A percentile compares a stretch with the other conserved stretches of the same genome.
Evolutionary conservation across 2,113 vertebrate genomes (phyloP).

Genomic region (Sceloporus tristichus): DNA sequence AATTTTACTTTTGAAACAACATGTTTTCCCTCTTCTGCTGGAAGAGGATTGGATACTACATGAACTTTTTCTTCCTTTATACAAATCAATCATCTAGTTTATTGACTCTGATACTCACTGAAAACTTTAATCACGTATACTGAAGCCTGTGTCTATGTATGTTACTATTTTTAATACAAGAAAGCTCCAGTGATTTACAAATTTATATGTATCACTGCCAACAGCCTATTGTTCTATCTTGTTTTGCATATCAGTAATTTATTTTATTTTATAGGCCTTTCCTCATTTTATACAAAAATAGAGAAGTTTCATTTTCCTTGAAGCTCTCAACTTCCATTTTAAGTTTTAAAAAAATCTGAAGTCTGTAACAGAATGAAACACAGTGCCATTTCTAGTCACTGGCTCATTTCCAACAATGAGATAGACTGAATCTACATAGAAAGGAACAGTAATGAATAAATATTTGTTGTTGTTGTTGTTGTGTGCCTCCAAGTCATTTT

Average conservation of each 20-base stretch:
- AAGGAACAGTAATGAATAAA: background rate
- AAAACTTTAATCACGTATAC: background rate
- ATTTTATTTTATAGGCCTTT: background rate
- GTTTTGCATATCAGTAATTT: background rate
- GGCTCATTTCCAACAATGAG: background rate
- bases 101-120: background rate
- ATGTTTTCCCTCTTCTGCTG: too few species aligned
- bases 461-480: too few species aligned
- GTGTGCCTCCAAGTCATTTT: too few species aligned
- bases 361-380: background rate
- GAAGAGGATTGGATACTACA: too few species aligned
- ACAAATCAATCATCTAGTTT: background rate
- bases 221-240: background rate
- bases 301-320: background rate
- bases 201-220: slow-evolving; percentile 23
- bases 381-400: background rate
- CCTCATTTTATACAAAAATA: background rate
- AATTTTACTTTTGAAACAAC: too few species aligned
- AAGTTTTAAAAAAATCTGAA: background rate
- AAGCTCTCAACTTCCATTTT: background rate
- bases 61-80: background rate
- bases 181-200: background rate
- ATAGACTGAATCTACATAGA: background rate
- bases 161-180: background rate
- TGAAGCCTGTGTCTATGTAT: background rate